phyloP scores from a whole-genome alignment of 64 coral and sea anemone species.

The Catalaphyllia jardinei region DNA sequence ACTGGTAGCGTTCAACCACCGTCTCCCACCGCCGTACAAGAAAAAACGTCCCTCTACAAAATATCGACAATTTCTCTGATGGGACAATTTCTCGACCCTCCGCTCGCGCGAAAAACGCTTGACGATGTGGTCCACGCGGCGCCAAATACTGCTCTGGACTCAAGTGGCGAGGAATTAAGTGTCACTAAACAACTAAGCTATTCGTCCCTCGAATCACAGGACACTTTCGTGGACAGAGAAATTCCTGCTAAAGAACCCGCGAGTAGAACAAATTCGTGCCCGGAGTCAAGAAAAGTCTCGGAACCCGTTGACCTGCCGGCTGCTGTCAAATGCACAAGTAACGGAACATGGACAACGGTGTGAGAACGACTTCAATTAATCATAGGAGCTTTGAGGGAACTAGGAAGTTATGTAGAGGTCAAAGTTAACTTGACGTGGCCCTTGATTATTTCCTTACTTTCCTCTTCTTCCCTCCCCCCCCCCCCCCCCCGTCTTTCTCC shows the following conservation, averaged over 20 bases:
- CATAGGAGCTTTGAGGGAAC: too few relatives aligned
- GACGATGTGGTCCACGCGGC: constrained; percentile 16
- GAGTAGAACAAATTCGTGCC: constrained; percentile 2
- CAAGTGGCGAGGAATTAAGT: background rate
- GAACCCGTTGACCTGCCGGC: background rate
- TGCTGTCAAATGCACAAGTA: constrained; percentile 10
- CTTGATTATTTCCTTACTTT: too few relatives aligned
- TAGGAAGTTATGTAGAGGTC: too few relatives aligned
- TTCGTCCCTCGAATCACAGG: background rate
- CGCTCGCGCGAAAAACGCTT: constrained; percentile 50
- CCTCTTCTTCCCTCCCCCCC: too few relatives aligned
- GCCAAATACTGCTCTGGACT: background rate
- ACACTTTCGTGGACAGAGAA: background rate
- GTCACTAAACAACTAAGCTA: background rate
- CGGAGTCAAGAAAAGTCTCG: constrained; percentile 5
- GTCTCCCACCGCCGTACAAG: constrained; percentile 19
- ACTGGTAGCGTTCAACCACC: constrained; percentile 11
- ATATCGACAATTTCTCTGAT: constrained; percentile 82
- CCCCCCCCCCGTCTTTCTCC: too few relatives aligned
- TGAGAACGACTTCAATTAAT: background rate
- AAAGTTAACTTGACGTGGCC: too few relatives aligned
- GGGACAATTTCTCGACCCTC: constrained; percentile 82
- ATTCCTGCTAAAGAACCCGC: background rate
- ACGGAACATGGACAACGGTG: constrained; percentile 24
- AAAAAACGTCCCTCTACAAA: constrained; percentile 67